These are phyloP conservation scores for Tautogolabrus adspersus DNA, from an alignment of 2,113 vertebrate genomes.

Conservation along the genomic window DNA sequence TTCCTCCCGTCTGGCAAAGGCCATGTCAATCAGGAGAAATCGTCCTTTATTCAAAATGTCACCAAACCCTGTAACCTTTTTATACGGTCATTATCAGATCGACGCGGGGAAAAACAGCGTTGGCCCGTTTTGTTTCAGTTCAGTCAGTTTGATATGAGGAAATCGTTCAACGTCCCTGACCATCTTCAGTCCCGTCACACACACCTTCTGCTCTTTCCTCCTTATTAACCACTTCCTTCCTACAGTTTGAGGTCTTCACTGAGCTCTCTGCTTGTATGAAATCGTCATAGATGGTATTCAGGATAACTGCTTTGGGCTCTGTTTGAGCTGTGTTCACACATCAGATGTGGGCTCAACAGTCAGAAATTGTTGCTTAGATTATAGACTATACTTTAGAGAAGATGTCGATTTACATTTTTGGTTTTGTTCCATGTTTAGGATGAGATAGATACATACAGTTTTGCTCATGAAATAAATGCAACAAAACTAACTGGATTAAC, in stretches of 20 bases:
- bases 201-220: slow-evolving; percentile 19
- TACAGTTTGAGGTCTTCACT: slow-evolving; percentile 9
- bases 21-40: slow-evolving; percentile 41
- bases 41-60: slow-evolving; percentile 52
- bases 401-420: neutral
- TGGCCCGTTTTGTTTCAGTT: neutral
- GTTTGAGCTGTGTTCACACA: neutral
- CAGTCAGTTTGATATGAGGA: slow-evolving; percentile 43
- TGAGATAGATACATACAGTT: neutral
- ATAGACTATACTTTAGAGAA: neutral
- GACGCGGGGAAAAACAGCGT: neutral
- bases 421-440: neutral
- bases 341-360: neutral
- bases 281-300: neutral
- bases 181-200: slow-evolving; percentile 2
- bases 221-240: slow-evolving; percentile 69
- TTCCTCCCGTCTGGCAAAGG: slow-evolving; percentile 28
- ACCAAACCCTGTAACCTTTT: slow-evolving; percentile 39
- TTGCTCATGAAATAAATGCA: too few species aligned
- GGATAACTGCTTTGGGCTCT: neutral
- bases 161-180: slow-evolving; percentile 33
- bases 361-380: neutral
- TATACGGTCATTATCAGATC: slow-evolving; percentile 5
- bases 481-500: too few species aligned
- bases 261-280: slow-evolving; percentile 3